These are phyloP conservation scores for Eciton burchellii DNA, from an alignment of 1,140 invertebrate species.

Conservation along the genomic window DNA sequence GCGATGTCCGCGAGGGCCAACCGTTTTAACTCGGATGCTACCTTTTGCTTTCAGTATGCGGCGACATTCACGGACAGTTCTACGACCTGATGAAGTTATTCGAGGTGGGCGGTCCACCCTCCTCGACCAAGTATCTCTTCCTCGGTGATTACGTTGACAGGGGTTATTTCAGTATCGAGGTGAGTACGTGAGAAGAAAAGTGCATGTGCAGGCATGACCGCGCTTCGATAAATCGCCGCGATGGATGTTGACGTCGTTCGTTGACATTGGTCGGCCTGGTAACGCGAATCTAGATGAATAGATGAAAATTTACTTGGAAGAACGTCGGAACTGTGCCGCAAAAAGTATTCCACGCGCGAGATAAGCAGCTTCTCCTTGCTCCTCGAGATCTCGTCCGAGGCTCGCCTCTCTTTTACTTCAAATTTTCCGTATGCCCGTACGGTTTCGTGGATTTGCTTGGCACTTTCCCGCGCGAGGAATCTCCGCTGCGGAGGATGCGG, in stretches of 20 bases:
- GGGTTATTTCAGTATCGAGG: slow-evolving; percentile 99
- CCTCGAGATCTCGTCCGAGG: no score
- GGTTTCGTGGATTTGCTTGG: not conserved
- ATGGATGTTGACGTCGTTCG: not conserved
- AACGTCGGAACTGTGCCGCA: no score
- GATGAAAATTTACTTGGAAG: not conserved
- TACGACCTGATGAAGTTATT: slow-evolving; percentile 99
- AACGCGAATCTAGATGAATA: not conserved
- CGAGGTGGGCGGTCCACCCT: slow-evolving; percentile 99
- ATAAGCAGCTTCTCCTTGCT: no score
- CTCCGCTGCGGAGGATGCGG: not conserved
- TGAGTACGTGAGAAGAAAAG: slow-evolving; percentile 83
- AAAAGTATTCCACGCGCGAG: no score
- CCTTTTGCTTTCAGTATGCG: slow-evolving; percentile 93
- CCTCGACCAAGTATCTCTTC: slow-evolving; percentile 99
- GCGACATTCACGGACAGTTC: slow-evolving; percentile 99
- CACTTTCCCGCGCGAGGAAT: not conserved
- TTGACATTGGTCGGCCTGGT: not conserved
- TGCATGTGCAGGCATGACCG: not conserved
- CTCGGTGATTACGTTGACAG: slow-evolving; percentile 99
- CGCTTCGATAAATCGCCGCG: not conserved
- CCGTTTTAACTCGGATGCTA: slow-evolving; percentile 26
- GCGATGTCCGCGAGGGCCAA: no score
- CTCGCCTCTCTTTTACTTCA: no score
- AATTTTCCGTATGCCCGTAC: no score